Evolutionary conservation across 2,113 vertebrate species (phyloP).

Genomic region (Grus americana): DNA sequence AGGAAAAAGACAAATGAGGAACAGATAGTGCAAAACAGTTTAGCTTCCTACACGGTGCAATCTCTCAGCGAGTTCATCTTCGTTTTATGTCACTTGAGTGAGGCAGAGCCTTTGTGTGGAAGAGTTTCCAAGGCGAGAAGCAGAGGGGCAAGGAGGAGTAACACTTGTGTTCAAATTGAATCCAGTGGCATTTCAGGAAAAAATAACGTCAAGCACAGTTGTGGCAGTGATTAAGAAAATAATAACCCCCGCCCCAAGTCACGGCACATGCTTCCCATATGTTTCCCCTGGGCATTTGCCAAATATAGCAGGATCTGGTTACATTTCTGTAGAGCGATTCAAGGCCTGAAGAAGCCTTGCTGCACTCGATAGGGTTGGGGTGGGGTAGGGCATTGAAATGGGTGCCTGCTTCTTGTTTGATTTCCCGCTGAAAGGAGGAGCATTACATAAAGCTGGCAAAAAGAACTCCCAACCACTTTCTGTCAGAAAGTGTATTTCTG

Average conservation of each 20-base stretch:
- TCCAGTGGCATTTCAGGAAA: slow-evolving; percentile 47
- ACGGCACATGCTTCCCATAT: slow-evolving; percentile 69
- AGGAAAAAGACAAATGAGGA: slow-evolving; percentile 23
- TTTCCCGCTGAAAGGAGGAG: not conserved
- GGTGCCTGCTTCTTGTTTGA: slow-evolving; percentile 35
- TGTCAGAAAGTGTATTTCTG: not conserved
- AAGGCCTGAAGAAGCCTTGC: slow-evolving; percentile 26
- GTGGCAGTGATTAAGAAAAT: slow-evolving; percentile 73
- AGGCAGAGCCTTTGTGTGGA: slow-evolving; percentile 21
- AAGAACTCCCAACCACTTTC: not conserved
- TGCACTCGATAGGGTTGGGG: not conserved
- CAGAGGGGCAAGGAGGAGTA: slow-evolving; percentile 49
- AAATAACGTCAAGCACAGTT: not conserved
- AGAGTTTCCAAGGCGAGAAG: slow-evolving; percentile 23
- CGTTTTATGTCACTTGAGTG: not conserved
- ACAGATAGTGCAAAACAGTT: not conserved
- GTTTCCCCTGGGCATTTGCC: slow-evolving; percentile 58
- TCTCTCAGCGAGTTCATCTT: not conserved
- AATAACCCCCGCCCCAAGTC: slow-evolving; percentile 68
- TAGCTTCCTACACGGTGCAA: not conserved
- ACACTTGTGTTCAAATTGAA: slow-evolving; percentile 49
- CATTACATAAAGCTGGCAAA: not conserved
- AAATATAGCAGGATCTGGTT: slow-evolving; percentile 47
- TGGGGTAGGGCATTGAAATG: not conserved
- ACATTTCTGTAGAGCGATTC: not conserved